A percentile compares a stretch with the other conserved stretches of the same genome.
phyloP scores from a whole-genome alignment of 2,113 vertebrate species.

The Buteo buteo region DNA sequence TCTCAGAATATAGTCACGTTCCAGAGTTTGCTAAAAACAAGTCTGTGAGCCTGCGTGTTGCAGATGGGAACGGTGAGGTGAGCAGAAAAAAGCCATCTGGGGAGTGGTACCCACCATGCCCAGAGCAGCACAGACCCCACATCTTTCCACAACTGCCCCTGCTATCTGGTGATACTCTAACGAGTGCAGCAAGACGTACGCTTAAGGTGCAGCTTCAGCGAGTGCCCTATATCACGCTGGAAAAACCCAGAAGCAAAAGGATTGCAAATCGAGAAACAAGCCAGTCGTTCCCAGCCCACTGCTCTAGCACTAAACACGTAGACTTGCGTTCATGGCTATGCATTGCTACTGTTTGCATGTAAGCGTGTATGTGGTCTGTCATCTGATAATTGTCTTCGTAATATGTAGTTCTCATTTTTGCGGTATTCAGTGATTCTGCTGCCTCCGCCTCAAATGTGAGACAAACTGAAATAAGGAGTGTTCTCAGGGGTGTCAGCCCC shows the following conservation, averaged over 20 bases:
- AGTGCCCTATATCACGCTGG: fast-evolving
- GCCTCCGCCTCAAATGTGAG: fast-evolving
- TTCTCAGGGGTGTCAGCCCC: neutral
- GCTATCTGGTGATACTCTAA: fast-evolving
- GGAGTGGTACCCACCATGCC: fast-evolving
- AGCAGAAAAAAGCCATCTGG: neutral
- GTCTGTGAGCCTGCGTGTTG: neutral
- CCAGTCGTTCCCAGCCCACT: fast-evolving
- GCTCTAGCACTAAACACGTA: fast-evolving
- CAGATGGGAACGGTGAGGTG: neutral
- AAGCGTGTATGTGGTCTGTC: neutral
- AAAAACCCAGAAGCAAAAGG: neutral
- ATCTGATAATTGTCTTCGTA: neutral
- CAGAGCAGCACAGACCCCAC: neutral
- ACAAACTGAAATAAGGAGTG: neutral
- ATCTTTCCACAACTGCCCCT: neutral
- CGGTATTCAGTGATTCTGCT: neutral
- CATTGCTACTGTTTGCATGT: neutral
- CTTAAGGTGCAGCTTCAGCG: neutral
- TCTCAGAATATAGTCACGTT: neutral
- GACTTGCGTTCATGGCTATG: fast-evolving
- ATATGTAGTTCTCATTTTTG: neutral
- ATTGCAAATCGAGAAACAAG: no score
- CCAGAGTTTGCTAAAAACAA: neutral
- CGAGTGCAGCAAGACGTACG: fast-evolving